Conservation (phyloP, 2,797 vertebrate genomes). For the Pagetopsis macropterus region DNA sequence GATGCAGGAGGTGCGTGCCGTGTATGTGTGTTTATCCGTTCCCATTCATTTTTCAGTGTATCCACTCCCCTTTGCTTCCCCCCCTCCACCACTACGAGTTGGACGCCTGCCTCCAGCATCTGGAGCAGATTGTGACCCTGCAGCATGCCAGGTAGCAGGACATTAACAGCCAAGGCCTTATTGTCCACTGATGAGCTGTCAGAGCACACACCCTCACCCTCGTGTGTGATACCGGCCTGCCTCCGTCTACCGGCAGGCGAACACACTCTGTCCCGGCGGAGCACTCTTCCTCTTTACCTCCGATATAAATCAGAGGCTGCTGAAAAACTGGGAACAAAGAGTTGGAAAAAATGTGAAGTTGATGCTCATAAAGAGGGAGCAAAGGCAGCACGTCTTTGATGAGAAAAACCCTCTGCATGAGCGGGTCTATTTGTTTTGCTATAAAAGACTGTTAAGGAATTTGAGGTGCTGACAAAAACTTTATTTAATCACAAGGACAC, state of each 20-base stretch:
- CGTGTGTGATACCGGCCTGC: slow-evolving; percentile 53
- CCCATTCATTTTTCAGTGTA: slow-evolving; percentile 65
- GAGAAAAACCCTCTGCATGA: slow-evolving; percentile 26
- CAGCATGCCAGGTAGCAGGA: slow-evolving; percentile 70
- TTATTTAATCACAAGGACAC: slow-evolving; percentile 60
- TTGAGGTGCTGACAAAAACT: slow-evolving; percentile 34
- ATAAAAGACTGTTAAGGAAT: slow-evolving; percentile 44
- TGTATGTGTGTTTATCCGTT: slow-evolving; percentile 29
- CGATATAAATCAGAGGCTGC: slow-evolving; percentile 67
- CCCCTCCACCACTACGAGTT: slow-evolving; percentile 37
- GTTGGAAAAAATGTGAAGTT: slow-evolving; percentile 49
- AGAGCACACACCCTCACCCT: slow-evolving; percentile 64
- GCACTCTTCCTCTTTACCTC: slow-evolving; percentile 62
- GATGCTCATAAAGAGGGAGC: slow-evolving; percentile 53
- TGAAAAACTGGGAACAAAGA: slow-evolving; percentile 45
- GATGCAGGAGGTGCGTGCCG: slow-evolving; percentile 39
- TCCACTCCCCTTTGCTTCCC: slow-evolving; percentile 50
- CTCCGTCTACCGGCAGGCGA: slow-evolving; percentile 29
- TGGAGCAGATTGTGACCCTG: slow-evolving; percentile 72
- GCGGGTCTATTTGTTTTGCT: slow-evolving; percentile 40
- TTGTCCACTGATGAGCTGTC: slow-evolving; percentile 78
- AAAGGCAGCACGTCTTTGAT: slow-evolving; percentile 26
- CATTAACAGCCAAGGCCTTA: slow-evolving; percentile 77
- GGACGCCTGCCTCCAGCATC: slow-evolving; percentile 72
- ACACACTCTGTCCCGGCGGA: slow-evolving; percentile 42